Percentiles rank a stretch among this genome's conserved stretches.
Evolutionary conservation across 2,888 invertebrate genomes (phyloP).

Genomic region (Drosophila histrio): DNA sequence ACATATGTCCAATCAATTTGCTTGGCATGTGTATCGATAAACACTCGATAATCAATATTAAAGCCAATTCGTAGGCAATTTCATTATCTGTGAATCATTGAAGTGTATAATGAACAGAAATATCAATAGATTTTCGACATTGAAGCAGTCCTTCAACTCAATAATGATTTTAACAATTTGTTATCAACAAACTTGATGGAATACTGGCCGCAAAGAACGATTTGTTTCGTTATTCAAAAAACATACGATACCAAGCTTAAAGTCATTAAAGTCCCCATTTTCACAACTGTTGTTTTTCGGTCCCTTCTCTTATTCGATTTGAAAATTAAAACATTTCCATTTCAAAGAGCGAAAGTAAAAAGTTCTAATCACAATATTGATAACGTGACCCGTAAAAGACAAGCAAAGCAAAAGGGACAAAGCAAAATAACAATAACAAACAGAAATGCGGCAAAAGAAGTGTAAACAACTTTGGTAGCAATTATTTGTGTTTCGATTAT

Average conservation of each 20-base stretch:
- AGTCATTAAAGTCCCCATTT: background rate
- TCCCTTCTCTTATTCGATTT: background rate
- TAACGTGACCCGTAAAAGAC: conserved; percentile 21
- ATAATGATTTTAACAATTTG: background rate
- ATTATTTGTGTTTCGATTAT: conserved; percentile 56
- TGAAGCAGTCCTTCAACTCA: background rate
- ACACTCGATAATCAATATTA: background rate
- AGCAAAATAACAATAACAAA: conserved; percentile 12
- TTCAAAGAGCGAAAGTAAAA: conserved; percentile 24
- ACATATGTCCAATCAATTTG: conserved; percentile 6
- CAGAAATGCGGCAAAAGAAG: background rate
- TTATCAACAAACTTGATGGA: conserved; percentile 1
- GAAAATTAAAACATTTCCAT: conserved; percentile 12
- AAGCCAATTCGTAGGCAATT: background rate
- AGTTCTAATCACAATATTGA: conserved; percentile 27
- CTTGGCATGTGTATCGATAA: conserved; percentile 15
- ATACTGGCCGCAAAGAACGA: too few species aligned
- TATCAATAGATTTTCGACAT: background rate
- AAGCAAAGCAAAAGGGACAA: conserved; percentile 6
- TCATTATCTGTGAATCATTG: background rate
- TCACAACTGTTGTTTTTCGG: background rate
- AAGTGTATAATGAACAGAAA: background rate
- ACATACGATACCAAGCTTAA: background rate
- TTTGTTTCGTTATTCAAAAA: too few species aligned
- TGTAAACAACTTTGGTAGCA: conserved; percentile 18